A percentile compares a stretch with the other conserved stretches of the same genome.
These are phyloP conservation scores for Drosophila flavopinicola DNA, from an alignment of 2,888 invertebrate genomes.

Conservation along the genomic window DNA sequence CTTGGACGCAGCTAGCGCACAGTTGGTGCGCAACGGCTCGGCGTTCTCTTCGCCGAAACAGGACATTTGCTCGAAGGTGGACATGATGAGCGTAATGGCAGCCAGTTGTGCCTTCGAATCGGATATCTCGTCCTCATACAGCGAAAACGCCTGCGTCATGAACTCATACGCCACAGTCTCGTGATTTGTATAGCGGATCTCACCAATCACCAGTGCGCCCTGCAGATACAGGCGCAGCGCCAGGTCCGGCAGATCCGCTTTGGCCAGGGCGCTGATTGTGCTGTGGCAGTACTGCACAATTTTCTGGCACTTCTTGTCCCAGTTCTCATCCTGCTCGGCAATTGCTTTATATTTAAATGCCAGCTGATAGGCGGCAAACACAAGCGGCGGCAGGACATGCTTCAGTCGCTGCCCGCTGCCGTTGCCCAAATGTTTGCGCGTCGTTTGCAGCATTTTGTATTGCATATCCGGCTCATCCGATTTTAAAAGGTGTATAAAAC, in stretches of 20 bases:
- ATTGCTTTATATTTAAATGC: constrained; percentile 92
- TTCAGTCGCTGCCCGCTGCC: constrained; percentile 95
- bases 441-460: constrained; percentile 94
- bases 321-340: constrained; percentile 95
- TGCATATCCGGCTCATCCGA: constrained; percentile 93
- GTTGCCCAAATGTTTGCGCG: constrained; percentile 94
- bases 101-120: constrained; percentile 98
- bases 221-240: constrained; percentile 97
- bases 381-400: constrained; percentile 96
- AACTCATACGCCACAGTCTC: constrained; percentile 99
- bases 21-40: constrained; percentile 97
- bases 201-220: constrained; percentile 96
- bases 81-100: constrained; percentile 97
- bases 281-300: constrained; percentile 99
- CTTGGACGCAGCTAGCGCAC: constrained; percentile 97
- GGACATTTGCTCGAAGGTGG: constrained; percentile 96
- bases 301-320: constrained; percentile 99
- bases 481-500: constrained; percentile 92
- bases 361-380: constrained; percentile 96
- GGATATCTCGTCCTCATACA: constrained; percentile 99
- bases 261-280: constrained; percentile 96
- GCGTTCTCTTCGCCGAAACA: constrained; percentile 99
- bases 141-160: constrained; percentile 95
- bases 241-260: constrained; percentile 97
- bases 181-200: constrained; percentile 96